Percentiles rank a stretch among this genome's conserved stretches.
Conservation (phyloP, 2,797 vertebrate species). For the Semaprochilodus insignis region DNA sequence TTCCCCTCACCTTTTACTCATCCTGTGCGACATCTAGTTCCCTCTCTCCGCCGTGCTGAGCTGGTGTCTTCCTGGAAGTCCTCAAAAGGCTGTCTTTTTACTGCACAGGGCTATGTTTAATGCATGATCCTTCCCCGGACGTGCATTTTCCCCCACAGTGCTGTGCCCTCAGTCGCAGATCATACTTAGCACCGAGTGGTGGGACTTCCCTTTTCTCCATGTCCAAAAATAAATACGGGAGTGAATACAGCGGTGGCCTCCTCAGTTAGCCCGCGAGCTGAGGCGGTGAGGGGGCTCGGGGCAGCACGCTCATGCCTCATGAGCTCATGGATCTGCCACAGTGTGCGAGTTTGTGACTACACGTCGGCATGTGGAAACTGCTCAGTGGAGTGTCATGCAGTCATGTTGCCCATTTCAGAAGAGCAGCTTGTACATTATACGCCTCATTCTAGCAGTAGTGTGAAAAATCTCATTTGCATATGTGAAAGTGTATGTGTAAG, state of each 20-base stretch:
- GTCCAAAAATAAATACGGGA: conserved; percentile 13
- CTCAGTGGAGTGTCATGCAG: not conserved
- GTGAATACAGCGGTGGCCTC: not conserved
- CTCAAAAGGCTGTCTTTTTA: not conserved
- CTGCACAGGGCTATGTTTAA: not conserved
- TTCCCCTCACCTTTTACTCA: not conserved
- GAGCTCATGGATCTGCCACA: conserved; percentile 1
- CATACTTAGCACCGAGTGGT: not conserved
- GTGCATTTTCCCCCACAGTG: not conserved
- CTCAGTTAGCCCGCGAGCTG: not conserved
- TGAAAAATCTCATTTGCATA: not conserved
- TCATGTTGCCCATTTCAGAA: not conserved
- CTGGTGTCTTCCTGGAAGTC: not conserved
- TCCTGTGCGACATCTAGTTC: not conserved
- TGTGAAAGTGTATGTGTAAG: not conserved
- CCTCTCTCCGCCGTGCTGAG: not conserved
- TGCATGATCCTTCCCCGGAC: conserved; percentile 2
- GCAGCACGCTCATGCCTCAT: not conserved
- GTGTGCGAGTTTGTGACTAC: not conserved
- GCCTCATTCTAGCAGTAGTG: not conserved
- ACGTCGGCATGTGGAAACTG: not conserved
- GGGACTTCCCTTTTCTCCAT: conserved; percentile 2
- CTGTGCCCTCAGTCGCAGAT: not conserved
- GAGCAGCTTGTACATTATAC: not conserved
- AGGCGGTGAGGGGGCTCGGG: not conserved